phyloP scores from a whole-genome alignment of 2,113 vertebrate species.

The Chaetorhynchus papuensis region DNA sequence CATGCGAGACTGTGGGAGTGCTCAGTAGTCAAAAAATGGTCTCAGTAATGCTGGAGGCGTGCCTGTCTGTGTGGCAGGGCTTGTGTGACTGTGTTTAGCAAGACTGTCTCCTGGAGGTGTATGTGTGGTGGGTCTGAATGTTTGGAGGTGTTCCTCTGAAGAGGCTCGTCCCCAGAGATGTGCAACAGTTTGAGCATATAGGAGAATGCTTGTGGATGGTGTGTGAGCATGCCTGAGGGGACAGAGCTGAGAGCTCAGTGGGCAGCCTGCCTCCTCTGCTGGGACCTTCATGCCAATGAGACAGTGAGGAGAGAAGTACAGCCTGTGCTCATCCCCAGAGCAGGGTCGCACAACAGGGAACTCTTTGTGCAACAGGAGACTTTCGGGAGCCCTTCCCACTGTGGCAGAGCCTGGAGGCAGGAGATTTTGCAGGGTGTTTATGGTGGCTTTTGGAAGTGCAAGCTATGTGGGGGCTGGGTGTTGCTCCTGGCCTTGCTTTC shows the following conservation, averaged over 20 bases:
- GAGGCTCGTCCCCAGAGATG: background rate
- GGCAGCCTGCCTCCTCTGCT: background rate
- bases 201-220: background rate
- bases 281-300: background rate
- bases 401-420: background rate
- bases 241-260: background rate
- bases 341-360: background rate
- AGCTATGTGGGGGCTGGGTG: background rate
- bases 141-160: background rate
- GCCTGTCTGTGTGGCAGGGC: background rate
- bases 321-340: background rate
- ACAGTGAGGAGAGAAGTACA: background rate
- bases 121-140: accelerated
- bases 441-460: background rate
- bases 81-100: background rate
- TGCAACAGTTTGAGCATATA: too few relatives aligned
- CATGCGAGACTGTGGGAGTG: background rate
- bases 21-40: background rate
- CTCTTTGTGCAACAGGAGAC: background rate
- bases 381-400: background rate
- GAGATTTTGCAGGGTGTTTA: background rate
- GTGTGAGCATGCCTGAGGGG: background rate
- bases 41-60: background rate
- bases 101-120: background rate
- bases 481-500: background rate